Percentiles rank a stretch among this genome's conserved stretches.
These are phyloP conservation scores for Psephotus haematonotus DNA, from an alignment of 2,113 vertebrate species.

Conservation along the genomic window DNA sequence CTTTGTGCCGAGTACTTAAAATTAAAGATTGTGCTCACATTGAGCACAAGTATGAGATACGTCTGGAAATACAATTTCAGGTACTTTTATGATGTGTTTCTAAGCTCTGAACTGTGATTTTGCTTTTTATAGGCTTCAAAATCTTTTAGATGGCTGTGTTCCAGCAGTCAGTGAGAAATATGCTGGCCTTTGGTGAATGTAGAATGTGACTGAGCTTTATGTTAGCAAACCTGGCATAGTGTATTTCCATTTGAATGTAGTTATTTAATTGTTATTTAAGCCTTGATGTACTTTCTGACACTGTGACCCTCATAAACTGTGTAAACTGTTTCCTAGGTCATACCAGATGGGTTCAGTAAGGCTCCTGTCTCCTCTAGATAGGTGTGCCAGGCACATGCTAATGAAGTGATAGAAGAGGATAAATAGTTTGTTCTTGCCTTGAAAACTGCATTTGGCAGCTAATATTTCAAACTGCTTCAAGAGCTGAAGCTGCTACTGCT, in stretches of 20 bases:
- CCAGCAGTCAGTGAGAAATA: neutral
- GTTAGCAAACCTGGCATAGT: neutral
- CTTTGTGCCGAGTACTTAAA: neutral
- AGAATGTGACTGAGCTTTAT: neutral
- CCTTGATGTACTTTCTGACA: neutral
- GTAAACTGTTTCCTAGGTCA: neutral
- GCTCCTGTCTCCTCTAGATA: neutral
- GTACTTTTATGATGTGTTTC: neutral
- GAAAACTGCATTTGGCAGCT: neutral
- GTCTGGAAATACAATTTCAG: neutral
- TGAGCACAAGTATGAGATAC: neutral
- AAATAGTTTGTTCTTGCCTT: neutral
- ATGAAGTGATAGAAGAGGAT: neutral
- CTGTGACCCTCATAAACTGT: neutral
- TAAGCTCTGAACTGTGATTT: neutral
- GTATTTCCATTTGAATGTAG: neutral
- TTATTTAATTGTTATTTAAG: neutral
- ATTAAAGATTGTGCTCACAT: neutral
- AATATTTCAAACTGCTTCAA: neutral
- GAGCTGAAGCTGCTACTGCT: neutral
- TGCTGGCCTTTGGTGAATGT: neutral
- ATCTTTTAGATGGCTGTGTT: neutral
- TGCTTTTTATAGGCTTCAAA: neutral
- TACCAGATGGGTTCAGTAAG: neutral
- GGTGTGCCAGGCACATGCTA: neutral